Conservation (phyloP, 1,140 invertebrate species). For the Amphibalanus amphitrite region DNA sequence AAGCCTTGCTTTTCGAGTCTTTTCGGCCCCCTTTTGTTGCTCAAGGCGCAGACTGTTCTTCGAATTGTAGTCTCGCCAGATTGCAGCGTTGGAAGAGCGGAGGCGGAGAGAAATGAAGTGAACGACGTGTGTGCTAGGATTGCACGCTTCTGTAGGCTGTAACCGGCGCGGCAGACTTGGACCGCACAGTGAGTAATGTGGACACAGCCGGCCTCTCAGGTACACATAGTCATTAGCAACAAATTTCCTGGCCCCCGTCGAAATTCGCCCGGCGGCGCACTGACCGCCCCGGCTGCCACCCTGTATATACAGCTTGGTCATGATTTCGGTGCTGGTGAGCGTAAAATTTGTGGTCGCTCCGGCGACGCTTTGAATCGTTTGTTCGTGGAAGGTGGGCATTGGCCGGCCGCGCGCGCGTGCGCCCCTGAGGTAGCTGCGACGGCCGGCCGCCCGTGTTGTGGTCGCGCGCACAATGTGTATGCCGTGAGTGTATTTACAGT, state of each 20-base stretch:
- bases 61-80: background rate
- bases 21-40: background rate
- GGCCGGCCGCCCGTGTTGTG: background rate
- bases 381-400: background rate
- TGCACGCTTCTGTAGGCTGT: background rate
- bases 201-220: background rate
- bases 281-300: background rate
- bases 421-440: too few relatives aligned
- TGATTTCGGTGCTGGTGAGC: background rate
- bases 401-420: too few relatives aligned
- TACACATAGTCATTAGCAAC: slow-evolving; percentile 1
- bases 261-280: background rate
- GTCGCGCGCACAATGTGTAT: background rate
- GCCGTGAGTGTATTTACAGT: background rate
- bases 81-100: too few relatives aligned
- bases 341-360: background rate
- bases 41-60: background rate
- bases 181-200: background rate
- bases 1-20: background rate
- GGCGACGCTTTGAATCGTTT: background rate
- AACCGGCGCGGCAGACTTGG: background rate
- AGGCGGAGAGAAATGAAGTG: background rate
- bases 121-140: background rate
- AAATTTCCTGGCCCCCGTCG: background rate
- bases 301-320: background rate